Percentiles rank a stretch among this genome's conserved stretches.
phyloP scores from a whole-genome alignment of 53 echinoderm and acorn worm genomes.

The Luidia sarsii region DNA sequence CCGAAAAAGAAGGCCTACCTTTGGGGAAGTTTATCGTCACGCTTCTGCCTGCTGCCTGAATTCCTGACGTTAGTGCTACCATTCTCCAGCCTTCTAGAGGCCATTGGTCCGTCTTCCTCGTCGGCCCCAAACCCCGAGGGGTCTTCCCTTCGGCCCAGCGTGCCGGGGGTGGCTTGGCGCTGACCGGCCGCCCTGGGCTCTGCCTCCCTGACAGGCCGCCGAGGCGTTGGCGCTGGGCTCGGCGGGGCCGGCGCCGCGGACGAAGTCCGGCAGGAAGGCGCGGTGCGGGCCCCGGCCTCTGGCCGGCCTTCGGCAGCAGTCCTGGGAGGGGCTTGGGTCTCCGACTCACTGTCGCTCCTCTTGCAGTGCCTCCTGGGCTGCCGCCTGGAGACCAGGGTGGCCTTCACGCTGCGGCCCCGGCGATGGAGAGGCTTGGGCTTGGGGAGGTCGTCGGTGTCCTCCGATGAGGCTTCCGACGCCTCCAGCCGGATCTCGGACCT shows the following conservation, averaged over 20 bases:
- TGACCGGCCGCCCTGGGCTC: too few relatives aligned
- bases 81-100: not conserved
- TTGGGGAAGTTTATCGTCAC: not conserved
- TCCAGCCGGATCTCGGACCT: not conserved
- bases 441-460: constrained; percentile 31
- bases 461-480: constrained; percentile 9
- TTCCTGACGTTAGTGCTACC: not conserved
- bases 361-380: constrained; percentile 36
- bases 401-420: constrained; percentile 24
- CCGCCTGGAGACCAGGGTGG: constrained; percentile 32
- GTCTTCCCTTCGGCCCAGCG: not conserved
- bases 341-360: constrained; percentile 29
- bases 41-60: not conserved
- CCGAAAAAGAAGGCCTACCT: not conserved
- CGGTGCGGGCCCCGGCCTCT: too few relatives aligned
- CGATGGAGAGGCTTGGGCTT: not conserved
- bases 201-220: too few relatives aligned
- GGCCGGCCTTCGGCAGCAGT: too few relatives aligned
- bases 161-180: not conserved
- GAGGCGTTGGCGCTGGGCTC: too few relatives aligned
- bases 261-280: too few relatives aligned
- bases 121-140: not conserved
- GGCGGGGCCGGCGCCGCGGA: too few relatives aligned
- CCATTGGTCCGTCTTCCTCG: not conserved
- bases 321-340: not conserved